Conservation (phyloP, 2,113 vertebrate genomes). For the Anguilla japonica region DNA sequence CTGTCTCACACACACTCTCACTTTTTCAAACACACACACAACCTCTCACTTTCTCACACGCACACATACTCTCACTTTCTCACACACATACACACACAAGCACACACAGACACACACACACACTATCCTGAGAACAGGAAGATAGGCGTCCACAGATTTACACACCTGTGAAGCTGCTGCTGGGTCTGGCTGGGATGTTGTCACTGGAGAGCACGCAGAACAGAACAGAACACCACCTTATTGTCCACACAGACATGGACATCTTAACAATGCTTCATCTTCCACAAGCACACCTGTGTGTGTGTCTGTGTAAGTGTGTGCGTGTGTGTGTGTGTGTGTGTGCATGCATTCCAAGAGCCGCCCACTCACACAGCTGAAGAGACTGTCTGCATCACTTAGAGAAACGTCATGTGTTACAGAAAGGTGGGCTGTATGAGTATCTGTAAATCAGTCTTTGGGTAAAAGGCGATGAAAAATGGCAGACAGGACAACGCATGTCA, state of each 20-base stretch:
- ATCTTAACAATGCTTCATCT: too few relatives aligned
- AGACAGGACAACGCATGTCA: background rate
- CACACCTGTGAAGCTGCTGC: slow-evolving; percentile 1
- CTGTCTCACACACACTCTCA: too few relatives aligned
- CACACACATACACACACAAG: too few relatives aligned
- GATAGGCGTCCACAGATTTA: background rate
- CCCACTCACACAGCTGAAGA: too few relatives aligned
- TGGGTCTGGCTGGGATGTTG: background rate
- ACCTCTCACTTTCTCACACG: too few relatives aligned
- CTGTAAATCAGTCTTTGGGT: background rate
- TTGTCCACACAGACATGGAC: background rate
- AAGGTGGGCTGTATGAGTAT: background rate
- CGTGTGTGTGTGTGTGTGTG: slow-evolving; percentile 25
- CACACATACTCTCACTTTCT: too few relatives aligned
- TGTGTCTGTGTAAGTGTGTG: background rate
- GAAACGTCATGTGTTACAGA: background rate
- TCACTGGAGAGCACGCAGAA: background rate
- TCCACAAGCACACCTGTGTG: slow-evolving; percentile 40
- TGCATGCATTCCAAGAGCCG: background rate
- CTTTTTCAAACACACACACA: too few relatives aligned
- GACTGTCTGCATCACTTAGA: too few relatives aligned
- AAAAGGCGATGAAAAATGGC: background rate
- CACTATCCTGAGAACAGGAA: background rate
- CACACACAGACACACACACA: too few relatives aligned
- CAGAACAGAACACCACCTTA: too few relatives aligned